Conservation (phyloP, 2,797 vertebrate genomes). For the Acropternis orthonyx region DNA sequence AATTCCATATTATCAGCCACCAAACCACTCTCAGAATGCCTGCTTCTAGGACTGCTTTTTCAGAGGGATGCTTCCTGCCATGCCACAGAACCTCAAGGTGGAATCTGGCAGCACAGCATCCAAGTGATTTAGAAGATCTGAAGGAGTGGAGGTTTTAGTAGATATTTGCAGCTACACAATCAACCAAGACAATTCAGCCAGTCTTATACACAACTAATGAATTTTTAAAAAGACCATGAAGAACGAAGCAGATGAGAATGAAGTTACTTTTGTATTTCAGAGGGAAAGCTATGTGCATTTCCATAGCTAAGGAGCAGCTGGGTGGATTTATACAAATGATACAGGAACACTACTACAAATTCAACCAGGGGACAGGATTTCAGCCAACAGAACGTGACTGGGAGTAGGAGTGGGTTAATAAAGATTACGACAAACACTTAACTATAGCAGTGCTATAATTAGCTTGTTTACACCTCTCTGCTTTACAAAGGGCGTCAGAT, state of each 20-base stretch:
- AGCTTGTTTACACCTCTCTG: slow-evolving; percentile 37
- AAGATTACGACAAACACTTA: slow-evolving; percentile 19
- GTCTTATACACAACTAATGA: not conserved
- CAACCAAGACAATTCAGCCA: not conserved
- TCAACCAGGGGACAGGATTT: not conserved
- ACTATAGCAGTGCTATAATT: slow-evolving; percentile 24
- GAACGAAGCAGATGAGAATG: not conserved
- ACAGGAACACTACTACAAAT: not conserved
- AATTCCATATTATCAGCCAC: not conserved
- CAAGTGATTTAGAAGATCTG: not conserved
- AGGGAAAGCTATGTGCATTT: not conserved
- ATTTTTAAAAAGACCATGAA: not conserved
- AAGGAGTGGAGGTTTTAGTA: not conserved
- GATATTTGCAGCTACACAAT: not conserved
- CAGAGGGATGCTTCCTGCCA: not conserved
- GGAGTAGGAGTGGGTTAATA: slow-evolving; percentile 1
- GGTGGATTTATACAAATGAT: not conserved
- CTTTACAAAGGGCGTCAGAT: slow-evolving; percentile 36
- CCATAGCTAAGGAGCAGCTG: not conserved
- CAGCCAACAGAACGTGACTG: not conserved
- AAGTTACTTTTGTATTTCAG: not conserved
- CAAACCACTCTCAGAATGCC: not conserved
- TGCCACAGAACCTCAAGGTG: not conserved
- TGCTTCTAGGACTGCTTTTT: not conserved
- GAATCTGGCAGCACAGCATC: not conserved